Conservation (phyloP, 1,140 invertebrate genomes). For the Elymnias hypermnestra region DNA sequence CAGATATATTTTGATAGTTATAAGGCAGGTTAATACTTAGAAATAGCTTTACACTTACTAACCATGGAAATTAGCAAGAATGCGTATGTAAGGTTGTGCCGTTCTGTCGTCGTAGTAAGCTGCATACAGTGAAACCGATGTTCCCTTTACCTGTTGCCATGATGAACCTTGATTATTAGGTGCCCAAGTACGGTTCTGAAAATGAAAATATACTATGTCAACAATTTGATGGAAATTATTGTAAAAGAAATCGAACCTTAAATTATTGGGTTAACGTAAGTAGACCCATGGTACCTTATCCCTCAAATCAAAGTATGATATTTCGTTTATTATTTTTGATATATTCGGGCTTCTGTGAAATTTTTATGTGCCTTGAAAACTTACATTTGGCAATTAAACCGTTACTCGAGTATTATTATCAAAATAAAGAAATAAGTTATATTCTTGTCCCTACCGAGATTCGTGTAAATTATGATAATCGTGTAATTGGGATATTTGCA, state of each 20-base stretch:
- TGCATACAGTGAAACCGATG: conserved; percentile 56
- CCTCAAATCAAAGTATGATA: too few relatives aligned
- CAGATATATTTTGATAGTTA: too few relatives aligned
- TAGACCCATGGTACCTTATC: too few relatives aligned
- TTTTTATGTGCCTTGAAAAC: background rate
- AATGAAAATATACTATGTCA: too few relatives aligned
- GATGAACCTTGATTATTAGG: conserved; percentile 20
- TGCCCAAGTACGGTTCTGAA: conserved; percentile 56
- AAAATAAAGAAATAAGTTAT: conserved; percentile 1
- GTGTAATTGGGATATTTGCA: conserved; percentile 5
- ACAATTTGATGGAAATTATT: too few relatives aligned
- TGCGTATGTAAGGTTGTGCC: conserved; percentile 53
- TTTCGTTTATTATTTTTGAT: too few relatives aligned
- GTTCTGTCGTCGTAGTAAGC: conserved; percentile 68
- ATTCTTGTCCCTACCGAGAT: too few relatives aligned
- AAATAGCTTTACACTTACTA: conserved; percentile 15
- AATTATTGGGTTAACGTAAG: too few relatives aligned
- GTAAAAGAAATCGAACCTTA: too few relatives aligned
- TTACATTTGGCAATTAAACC: background rate
- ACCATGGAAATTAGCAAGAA: conserved; percentile 67
- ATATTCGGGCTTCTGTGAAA: background rate
- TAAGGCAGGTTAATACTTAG: too few relatives aligned
- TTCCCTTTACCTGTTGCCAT: conserved; percentile 60
- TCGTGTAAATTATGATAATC: conserved; percentile 10
- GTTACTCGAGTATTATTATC: background rate